phyloP scores from a whole-genome alignment of 2,888 invertebrate species.

The Xylota segnis region DNA sequence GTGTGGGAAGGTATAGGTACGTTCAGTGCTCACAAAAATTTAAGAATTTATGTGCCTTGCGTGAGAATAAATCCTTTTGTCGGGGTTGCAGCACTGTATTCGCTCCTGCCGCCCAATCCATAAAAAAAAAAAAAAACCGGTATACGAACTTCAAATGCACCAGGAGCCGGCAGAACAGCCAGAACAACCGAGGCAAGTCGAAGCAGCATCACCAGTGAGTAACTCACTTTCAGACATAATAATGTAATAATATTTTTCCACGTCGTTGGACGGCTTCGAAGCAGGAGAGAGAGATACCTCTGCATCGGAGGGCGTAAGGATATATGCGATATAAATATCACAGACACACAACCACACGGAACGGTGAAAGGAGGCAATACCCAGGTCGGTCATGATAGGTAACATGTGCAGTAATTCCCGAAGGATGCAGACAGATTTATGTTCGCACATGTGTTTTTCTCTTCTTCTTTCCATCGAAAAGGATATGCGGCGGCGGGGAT shows the following conservation, averaged over 20 bases:
- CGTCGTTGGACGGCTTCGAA: slow-evolving; percentile 47
- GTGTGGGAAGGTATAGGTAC: not conserved
- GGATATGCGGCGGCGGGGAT: not conserved
- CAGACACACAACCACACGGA: not conserved
- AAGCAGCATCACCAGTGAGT: slow-evolving; percentile 37
- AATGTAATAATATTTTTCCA: slow-evolving; percentile 76
- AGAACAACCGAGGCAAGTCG: not conserved
- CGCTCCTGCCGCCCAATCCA: not conserved
- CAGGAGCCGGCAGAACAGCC: not conserved
- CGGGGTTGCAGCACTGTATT: slow-evolving; percentile 2
- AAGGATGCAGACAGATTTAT: slow-evolving; percentile 76
- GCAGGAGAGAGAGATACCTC: slow-evolving; percentile 2
- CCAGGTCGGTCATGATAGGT: slow-evolving; percentile 69
- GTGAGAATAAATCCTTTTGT: slow-evolving; percentile 68
- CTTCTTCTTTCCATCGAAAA: slow-evolving; percentile 17
- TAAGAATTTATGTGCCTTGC: slow-evolving; percentile 65
- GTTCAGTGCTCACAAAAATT: slow-evolving; percentile 27
- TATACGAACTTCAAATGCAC: slow-evolving; percentile 61
- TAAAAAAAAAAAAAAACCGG: slow-evolving; percentile 30
- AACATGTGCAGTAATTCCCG: slow-evolving; percentile 71
- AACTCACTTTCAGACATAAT: slow-evolving; percentile 74
- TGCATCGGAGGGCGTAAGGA: slow-evolving; percentile 25
- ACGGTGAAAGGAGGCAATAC: slow-evolving; percentile 36
- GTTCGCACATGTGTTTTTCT: slow-evolving; percentile 63
- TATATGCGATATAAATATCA: slow-evolving; percentile 62